Conservation (phyloP, 2,797 vertebrate species). For the Neopelma chrysocephalum region DNA sequence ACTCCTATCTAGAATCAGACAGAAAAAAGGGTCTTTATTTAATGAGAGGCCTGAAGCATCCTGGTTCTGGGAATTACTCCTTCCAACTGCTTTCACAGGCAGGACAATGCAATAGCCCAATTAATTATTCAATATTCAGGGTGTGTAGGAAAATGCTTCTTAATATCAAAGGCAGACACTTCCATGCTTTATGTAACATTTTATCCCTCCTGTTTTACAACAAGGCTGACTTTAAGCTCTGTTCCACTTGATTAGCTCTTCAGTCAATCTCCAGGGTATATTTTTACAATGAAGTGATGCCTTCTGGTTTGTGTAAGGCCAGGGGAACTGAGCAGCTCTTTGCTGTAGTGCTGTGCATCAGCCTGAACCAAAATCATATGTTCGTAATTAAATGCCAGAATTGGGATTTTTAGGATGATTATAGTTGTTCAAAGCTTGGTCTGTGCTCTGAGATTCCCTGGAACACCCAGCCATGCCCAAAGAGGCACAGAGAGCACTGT, state of each 20-base stretch:
- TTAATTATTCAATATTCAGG: background rate
- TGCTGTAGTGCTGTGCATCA: background rate
- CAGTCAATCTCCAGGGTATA: background rate
- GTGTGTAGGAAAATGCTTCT: background rate
- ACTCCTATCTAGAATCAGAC: slow-evolving; percentile 27
- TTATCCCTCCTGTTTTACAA: background rate
- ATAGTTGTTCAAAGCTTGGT: background rate
- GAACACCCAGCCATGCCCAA: background rate
- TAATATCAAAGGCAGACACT: background rate
- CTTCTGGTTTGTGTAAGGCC: background rate
- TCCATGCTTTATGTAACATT: background rate
- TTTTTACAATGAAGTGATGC: background rate
- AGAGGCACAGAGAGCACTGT: background rate
- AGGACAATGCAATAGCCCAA: background rate
- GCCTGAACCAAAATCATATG: background rate
- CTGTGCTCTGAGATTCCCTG: background rate
- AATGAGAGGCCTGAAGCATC: background rate
- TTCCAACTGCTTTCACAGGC: background rate
- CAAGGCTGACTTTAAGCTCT: background rate
- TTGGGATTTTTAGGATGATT: background rate
- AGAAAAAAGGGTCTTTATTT: background rate
- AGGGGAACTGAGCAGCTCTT: background rate
- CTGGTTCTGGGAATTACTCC: background rate
- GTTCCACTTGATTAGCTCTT: background rate
- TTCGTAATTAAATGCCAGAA: background rate